phyloP scores from a whole-genome alignment of 2,888 invertebrate species.

The Lutraria lutraria region DNA sequence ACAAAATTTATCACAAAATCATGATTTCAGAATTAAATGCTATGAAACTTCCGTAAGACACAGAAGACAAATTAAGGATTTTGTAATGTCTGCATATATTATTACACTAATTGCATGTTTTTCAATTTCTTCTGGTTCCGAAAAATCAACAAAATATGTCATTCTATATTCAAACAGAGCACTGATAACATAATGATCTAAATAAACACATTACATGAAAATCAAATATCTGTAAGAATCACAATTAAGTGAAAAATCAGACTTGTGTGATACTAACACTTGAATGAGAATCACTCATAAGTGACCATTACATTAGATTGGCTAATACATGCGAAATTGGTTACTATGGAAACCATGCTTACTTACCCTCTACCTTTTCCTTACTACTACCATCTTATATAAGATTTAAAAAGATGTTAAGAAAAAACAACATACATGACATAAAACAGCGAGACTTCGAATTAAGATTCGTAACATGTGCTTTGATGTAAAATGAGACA shows the following conservation, averaged over 20 bases:
- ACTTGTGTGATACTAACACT: neutral
- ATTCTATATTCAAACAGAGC: neutral
- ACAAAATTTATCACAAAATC: too few relatives aligned
- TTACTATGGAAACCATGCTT: conserved; percentile 45
- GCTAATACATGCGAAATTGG: conserved; percentile 1
- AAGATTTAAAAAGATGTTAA: neutral
- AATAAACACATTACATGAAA: neutral
- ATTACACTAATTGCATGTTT: too few relatives aligned
- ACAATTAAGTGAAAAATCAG: neutral
- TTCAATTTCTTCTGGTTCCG: neutral
- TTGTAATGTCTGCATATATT: too few relatives aligned
- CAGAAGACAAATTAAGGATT: too few relatives aligned
- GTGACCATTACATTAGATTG: neutral
- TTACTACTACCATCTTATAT: conserved; percentile 23
- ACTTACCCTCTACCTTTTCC: conserved; percentile 61
- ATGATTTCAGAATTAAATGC: too few relatives aligned
- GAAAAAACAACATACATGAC: neutral
- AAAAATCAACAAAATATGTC: neutral
- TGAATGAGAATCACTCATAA: neutral
- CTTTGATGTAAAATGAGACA: too few relatives aligned
- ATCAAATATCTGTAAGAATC: neutral
- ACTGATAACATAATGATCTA: neutral
- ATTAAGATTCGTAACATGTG: neutral
- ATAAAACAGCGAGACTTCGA: neutral
- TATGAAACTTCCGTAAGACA: too few relatives aligned